phyloP scores from a whole-genome alignment of 2,888 invertebrate genomes.

The Urechis unicinctus region DNA sequence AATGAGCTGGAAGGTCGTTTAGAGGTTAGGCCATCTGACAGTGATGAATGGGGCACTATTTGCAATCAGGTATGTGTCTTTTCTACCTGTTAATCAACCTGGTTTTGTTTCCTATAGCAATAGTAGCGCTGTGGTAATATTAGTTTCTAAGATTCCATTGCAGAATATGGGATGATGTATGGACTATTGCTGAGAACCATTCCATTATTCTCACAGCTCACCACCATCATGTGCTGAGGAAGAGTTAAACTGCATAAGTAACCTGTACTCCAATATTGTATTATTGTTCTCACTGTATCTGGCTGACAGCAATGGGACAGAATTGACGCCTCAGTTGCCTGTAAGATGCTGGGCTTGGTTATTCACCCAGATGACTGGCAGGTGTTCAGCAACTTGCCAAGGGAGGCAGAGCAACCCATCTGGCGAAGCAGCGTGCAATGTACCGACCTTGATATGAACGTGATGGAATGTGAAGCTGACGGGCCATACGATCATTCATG shows the following conservation, averaged over 20 bases:
- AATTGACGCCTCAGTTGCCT: conserved; percentile 83
- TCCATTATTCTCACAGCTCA: too few species aligned
- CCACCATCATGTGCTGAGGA: too few species aligned
- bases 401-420: conserved; percentile 56
- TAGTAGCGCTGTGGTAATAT: too few species aligned
- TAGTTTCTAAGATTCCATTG: too few species aligned
- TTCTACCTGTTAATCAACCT: too few species aligned
- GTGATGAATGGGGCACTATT: conserved; percentile 91
- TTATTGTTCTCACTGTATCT: too few species aligned
- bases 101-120: too few species aligned
- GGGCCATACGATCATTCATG: conserved; percentile 68
- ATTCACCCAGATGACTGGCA: conserved; percentile 89
- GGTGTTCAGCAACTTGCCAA: conserved; percentile 5
- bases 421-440: conserved; percentile 75
- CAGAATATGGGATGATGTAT: too few species aligned
- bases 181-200: too few species aligned
- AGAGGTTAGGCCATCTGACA: conserved; percentile 70
- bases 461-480: conserved; percentile 71
- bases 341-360: conserved; percentile 87
- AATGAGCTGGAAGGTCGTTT: conserved; percentile 75
- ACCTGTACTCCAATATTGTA: too few species aligned
- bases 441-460: conserved; percentile 80
- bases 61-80: conserved; percentile 65
- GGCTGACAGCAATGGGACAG: conserved; percentile 92
- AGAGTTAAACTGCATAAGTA: too few species aligned